phyloP scores from a whole-genome alignment of 2,113 vertebrate genomes.

The Rhodinocichla rosea region DNA sequence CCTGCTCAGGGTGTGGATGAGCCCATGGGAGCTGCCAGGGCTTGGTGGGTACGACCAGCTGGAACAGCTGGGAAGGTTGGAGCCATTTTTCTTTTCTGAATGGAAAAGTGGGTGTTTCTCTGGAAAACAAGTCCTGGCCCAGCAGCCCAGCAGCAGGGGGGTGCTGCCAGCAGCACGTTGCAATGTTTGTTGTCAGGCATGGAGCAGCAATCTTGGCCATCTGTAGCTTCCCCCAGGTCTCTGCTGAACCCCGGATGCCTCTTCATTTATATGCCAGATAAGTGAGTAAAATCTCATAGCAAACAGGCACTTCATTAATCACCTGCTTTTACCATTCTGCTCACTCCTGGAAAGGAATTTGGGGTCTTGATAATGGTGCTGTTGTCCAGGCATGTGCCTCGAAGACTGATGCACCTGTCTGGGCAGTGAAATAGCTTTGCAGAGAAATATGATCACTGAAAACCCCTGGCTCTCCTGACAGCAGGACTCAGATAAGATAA shows the following conservation, averaged over 20 bases:
- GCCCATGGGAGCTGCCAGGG: neutral
- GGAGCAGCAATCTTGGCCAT: neutral
- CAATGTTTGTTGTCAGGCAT: neutral
- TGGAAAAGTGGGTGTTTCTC: neutral
- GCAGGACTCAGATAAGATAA: conserved; percentile 67
- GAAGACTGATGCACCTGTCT: conserved; percentile 84
- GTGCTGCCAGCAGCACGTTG: neutral
- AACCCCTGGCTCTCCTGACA: conserved; percentile 50
- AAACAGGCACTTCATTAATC: conserved; percentile 74
- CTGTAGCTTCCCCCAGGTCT: neutral
- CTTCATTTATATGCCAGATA: conserved; percentile 48
- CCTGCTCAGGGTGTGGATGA: neutral
- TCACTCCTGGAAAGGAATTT: conserved; percentile 60
- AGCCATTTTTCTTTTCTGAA: neutral
- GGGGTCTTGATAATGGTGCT: conserved; percentile 63
- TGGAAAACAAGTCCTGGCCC: neutral
- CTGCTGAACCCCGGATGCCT: neutral
- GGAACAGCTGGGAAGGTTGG: neutral
- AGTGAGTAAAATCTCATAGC: conserved; percentile 37
- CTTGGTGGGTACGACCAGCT: fast-evolving
- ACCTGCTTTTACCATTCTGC: conserved; percentile 56
- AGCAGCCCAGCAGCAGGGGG: neutral
- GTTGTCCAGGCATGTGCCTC: conserved; percentile 72
- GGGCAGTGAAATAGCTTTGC: conserved; percentile 76
- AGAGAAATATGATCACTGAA: conserved; percentile 70